A percentile compares a stretch with the other conserved stretches of the same genome.
These are phyloP conservation scores for Toxotes lorentzi DNA, from an alignment of 2,797 vertebrate species.

Conservation along the genomic window DNA sequence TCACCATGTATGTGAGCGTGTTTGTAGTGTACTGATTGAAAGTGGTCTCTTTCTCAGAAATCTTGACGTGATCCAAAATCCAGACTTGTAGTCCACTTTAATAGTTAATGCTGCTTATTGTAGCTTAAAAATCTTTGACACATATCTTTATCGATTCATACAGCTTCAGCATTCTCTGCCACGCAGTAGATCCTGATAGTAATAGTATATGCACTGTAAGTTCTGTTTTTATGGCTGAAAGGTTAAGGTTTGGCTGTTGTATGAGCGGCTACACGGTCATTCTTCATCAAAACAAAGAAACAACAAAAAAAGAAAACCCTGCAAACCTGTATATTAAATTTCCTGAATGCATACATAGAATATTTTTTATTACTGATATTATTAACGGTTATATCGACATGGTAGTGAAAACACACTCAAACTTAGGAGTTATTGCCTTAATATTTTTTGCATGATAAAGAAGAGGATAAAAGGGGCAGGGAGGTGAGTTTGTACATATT, in stretches of 20 bases:
- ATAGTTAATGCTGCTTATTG: conserved; percentile 23
- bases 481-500: conserved; percentile 65
- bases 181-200: conserved; percentile 65
- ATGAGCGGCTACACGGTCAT: conserved; percentile 61
- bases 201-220: conserved; percentile 63
- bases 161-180: conserved; percentile 38
- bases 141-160: conserved; percentile 33
- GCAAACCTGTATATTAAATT: conserved; percentile 70
- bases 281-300: conserved; percentile 59
- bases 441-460: conserved; percentile 81
- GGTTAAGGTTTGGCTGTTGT: conserved; percentile 71
- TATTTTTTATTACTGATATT: conserved; percentile 59
- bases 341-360: conserved; percentile 73
- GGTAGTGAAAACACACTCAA: conserved; percentile 78
- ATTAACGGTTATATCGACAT: conserved; percentile 70
- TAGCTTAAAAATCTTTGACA: conserved; percentile 28
- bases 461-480: conserved; percentile 41
- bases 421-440: conserved; percentile 85
- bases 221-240: conserved; percentile 79
- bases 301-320: conserved; percentile 45
- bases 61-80: conserved; percentile 27
- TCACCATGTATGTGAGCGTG: conserved; percentile 16
- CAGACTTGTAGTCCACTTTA: conserved; percentile 19
- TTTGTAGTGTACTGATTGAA: conserved; percentile 20
- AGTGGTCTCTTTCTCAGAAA: conserved; percentile 18